Conservation (phyloP, 2,888 invertebrate genomes). For the Catonia carolina region DNA sequence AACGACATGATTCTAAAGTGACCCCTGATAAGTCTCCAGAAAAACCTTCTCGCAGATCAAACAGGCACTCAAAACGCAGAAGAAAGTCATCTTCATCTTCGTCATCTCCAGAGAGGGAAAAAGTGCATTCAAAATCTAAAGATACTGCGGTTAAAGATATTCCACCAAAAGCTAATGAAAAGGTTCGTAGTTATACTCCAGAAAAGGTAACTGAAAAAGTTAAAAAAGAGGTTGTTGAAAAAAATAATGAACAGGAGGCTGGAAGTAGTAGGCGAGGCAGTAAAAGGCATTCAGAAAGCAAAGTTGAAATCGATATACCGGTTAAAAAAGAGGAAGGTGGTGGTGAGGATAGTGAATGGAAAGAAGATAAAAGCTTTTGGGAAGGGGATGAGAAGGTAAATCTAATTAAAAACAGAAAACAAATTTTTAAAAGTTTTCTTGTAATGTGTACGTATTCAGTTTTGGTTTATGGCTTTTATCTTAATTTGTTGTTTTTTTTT, state of each 20-base stretch:
- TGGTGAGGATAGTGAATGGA: conserved; percentile 25
- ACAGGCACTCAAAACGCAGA: conserved; percentile 22
- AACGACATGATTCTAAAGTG: conserved; percentile 18
- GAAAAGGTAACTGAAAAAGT: not conserved
- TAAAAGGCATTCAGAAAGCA: not conserved
- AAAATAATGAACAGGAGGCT: conserved; percentile 4
- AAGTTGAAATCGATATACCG: not conserved
- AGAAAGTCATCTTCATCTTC: conserved; percentile 24
- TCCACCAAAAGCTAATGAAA: not conserved
- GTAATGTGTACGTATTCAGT: too few species aligned
- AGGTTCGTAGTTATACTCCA: not conserved
- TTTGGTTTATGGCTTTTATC: too few species aligned
- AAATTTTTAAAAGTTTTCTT: too few species aligned
- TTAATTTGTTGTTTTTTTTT: too few species aligned
- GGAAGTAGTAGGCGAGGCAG: conserved; percentile 7
- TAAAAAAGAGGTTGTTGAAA: conserved; percentile 7
- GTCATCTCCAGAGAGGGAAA: conserved; percentile 19
- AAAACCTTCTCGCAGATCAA: conserved; percentile 18
- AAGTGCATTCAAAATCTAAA: not conserved
- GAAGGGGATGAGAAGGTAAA: conserved; percentile 3
- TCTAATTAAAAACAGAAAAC: too few species aligned
- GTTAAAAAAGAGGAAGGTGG: conserved; percentile 8
- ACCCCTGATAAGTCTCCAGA: conserved; percentile 21
- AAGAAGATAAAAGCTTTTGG: conserved; percentile 32
- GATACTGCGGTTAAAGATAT: not conserved